Base-by-base conservation (phyloP, 2,888 invertebrate genomes). In the Perizoma flavofasciatum region DNA sequence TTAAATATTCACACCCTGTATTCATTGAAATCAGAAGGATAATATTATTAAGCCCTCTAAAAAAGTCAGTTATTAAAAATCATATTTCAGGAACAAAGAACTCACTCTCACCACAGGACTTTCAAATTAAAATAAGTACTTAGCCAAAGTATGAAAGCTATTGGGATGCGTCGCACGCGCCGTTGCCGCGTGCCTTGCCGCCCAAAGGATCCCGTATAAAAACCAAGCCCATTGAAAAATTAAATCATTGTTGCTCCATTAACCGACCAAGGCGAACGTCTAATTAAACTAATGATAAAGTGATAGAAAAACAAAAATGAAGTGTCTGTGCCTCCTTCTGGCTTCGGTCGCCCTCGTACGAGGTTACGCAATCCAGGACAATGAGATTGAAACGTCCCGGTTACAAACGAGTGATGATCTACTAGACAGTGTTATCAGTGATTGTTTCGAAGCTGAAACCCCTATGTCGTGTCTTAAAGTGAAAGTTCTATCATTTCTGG, bases 401-500 rank as follows among this genome's bases (percentile, higher is more conserved):
- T 93, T 95, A 72, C 82, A 89, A 73, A 93, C 93, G 67, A 94
- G 95, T 82, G 95, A 95, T 73, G 94, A 95, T 81, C 88, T 96
- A 49, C 93, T 96, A 71, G 93, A 95, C 60, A 93, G 94, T 78
- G 95, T 95, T 74, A 92, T 96, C 73, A 94, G 95, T 88, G 95
- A 95, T 80, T 97, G 97, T 90, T 94, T 95, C 79, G 92, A 93
- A 70, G 93, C 93, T 49, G 93, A 94, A 63, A 94, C 94, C 6
- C 95, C 96, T 82, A 93, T 94, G 81, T 90, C 93, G 49, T 97
- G 96, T 76, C 93, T 96, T 70, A 96, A 96, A 88, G 94, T 94
- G 83, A 95, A 96, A 88, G 95, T 96, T 74, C 90, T 97, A 37
- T 94, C 93, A 56, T 96, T 95, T 86, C 89, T 97, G 89, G 96